A percentile compares a stretch with the other conserved stretches of the same genome.
Evolutionary conservation across 30 jellyfish, hydroid and myxozoan species (phyloP).

Genomic region (Aurelia aurita complex sp. Pacific): DNA sequence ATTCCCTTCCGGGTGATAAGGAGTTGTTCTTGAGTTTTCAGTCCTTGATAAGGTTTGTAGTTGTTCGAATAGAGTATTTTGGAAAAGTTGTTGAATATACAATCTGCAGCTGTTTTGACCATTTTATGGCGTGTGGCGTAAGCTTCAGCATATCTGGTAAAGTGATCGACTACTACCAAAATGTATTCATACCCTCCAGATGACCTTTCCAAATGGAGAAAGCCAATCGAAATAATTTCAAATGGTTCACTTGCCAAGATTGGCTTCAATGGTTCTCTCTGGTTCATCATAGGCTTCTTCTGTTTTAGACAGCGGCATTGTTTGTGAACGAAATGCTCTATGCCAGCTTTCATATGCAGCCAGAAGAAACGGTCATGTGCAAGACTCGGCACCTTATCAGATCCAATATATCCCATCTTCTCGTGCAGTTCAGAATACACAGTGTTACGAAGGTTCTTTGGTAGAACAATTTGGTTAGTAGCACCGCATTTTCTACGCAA

Average conservation of each 20-base stretch:
- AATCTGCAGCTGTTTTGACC: no score
- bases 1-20: no score
- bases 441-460: no score
- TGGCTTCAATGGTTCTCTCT: neutral
- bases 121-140: neutral
- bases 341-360: constrained; percentile 13
- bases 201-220: neutral
- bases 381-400: constrained; percentile 15
- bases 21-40: no score
- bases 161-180: neutral
- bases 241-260: no score
- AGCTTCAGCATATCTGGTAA: no score
- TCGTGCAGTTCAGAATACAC: constrained; percentile 14
- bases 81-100: no score
- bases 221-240: no score
- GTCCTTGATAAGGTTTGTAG: no score
- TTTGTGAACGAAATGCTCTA: constrained; percentile 10
- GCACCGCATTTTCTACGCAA: no score
- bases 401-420: constrained; percentile 40
- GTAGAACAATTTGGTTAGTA: no score
- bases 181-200: constrained; percentile 32
- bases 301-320: constrained; percentile 46
- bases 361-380: constrained; percentile 13
- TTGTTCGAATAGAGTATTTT: no score
- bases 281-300: constrained; percentile 24